A percentile compares a stretch with the other conserved stretches of the same genome.
phyloP scores from a whole-genome alignment of 2,888 invertebrate genomes.

The Ectobius pallidus region DNA sequence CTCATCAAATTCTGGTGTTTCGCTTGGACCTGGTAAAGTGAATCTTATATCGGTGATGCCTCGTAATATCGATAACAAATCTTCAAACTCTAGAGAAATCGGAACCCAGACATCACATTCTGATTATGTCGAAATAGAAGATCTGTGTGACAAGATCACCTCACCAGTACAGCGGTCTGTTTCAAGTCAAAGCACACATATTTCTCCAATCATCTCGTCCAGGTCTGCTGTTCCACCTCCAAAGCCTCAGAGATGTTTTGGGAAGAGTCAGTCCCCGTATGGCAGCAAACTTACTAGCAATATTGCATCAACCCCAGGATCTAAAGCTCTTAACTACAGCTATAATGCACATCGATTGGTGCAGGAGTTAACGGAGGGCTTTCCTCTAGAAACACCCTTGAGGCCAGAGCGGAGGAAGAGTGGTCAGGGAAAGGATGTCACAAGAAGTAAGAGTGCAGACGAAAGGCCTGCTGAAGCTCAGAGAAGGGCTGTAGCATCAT shows the following conservation, averaged over 20 bases:
- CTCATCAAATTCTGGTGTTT: constrained; percentile 36
- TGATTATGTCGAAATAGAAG: neutral
- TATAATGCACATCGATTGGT: neutral
- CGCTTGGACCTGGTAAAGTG: constrained; percentile 10
- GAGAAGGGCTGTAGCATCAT: neutral
- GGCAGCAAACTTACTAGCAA: neutral
- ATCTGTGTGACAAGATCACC: neutral
- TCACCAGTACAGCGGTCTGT: neutral
- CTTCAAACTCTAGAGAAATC: neutral
- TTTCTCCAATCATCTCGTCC: constrained; percentile 16
- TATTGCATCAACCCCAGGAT: neutral
- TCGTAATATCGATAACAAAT: neutral
- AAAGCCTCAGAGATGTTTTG: constrained; percentile 3
- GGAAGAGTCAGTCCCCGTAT: neutral
- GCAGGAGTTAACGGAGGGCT: neutral
- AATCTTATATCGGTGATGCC: neutral
- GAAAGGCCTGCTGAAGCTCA: neutral
- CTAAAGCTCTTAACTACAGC: constrained; percentile 10
- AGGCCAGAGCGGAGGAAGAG: constrained; percentile 29
- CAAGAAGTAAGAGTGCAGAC: constrained; percentile 23
- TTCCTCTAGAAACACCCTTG: neutral
- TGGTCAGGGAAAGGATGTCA: constrained; percentile 1
- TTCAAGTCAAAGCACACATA: constrained; percentile 25
- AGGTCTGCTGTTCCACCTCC: neutral
- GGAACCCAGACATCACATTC: constrained; percentile 22